Evolutionary conservation across 2,888 invertebrate genomes (phyloP).

Genomic region (Dasysyrphus tricinctus): DNA sequence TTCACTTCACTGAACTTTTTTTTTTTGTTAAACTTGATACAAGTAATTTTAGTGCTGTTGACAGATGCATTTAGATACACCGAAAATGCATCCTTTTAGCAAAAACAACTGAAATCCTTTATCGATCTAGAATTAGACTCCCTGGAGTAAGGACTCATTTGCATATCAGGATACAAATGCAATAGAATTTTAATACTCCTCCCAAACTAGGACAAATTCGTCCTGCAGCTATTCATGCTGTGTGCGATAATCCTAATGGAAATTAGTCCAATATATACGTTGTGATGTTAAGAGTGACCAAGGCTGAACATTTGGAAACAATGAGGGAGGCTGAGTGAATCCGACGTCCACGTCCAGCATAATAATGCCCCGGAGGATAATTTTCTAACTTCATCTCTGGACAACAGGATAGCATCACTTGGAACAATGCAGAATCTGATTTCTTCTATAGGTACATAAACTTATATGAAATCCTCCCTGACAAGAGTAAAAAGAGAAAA

Average conservation of each 20-base stretch:
- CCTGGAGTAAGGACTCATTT: slow-evolving; percentile 56
- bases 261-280: slow-evolving; percentile 12
- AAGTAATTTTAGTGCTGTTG: neutral
- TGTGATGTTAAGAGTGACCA: slow-evolving; percentile 35
- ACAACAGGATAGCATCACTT: slow-evolving; percentile 54
- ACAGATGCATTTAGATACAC: slow-evolving; percentile 4
- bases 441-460: slow-evolving; percentile 3
- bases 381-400: slow-evolving; percentile 32
- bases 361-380: slow-evolving; percentile 43
- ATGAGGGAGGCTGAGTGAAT: slow-evolving; percentile 45
- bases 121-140: slow-evolving; percentile 18
- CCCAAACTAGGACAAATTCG: slow-evolving; percentile 21
- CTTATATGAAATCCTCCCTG: slow-evolving; percentile 15
- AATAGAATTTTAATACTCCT: slow-evolving; percentile 47
- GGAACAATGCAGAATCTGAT: slow-evolving; percentile 41
- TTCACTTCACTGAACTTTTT: slow-evolving; percentile 49
- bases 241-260: slow-evolving; percentile 39
- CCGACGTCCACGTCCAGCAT: slow-evolving; percentile 20
- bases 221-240: slow-evolving; percentile 31
- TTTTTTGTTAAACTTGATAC: neutral
- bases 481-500: neutral
- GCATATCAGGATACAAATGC: slow-evolving; percentile 48
- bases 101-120: slow-evolving; percentile 20
- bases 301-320: slow-evolving; percentile 7
- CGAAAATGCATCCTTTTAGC: neutral